A percentile compares a stretch with the other conserved stretches of the same genome.
Conservation (phyloP, 2,113 vertebrate genomes). For the Pomatorhinus ruficollis region DNA sequence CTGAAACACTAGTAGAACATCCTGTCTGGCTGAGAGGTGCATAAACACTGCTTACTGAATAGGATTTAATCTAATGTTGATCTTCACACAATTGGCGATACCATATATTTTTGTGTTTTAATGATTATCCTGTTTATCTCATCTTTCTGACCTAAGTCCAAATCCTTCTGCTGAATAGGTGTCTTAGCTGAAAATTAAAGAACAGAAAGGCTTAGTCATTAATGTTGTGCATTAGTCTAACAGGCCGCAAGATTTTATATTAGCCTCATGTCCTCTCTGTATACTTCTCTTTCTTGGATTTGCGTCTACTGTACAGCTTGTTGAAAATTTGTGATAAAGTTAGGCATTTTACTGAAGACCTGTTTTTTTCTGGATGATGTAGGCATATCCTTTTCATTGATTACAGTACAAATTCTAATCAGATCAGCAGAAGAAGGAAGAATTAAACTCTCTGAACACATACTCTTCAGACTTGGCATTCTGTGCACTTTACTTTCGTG, state of each 20-base stretch:
- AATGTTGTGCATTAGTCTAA: background rate
- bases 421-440: background rate
- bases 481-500: background rate
- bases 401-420: background rate
- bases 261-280: background rate
- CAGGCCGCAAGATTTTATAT: background rate
- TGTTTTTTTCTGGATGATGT: background rate
- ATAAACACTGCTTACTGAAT: constrained; percentile 52
- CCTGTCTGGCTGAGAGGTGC: constrained; percentile 52
- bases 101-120: constrained; percentile 11
- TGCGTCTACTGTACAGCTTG: background rate
- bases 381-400: background rate
- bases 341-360: background rate
- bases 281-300: background rate
- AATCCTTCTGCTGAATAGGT: constrained; percentile 30
- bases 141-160: constrained; percentile 32
- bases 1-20: constrained; percentile 48
- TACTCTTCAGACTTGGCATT: background rate
- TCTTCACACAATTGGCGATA: background rate
- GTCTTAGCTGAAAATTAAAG: constrained; percentile 23
- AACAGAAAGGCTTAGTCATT: background rate
- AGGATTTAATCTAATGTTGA: constrained; percentile 28
- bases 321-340: background rate
- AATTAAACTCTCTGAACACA: background rate
- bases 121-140: constrained; percentile 62